Conservation (phyloP, 2,797 vertebrate species). For the Platyrinchus mystaceus region DNA sequence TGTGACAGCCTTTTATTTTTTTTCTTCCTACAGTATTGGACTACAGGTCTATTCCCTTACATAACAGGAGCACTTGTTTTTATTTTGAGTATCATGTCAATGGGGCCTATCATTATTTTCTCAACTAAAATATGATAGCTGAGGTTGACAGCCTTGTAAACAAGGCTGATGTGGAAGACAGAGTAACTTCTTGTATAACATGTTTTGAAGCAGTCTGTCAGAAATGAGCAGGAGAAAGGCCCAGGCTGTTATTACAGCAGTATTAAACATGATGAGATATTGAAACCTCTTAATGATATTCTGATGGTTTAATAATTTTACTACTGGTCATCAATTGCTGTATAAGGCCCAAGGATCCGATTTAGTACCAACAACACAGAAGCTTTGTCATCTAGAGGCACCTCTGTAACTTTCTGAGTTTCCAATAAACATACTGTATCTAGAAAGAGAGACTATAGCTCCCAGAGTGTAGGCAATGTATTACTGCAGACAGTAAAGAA, state of each 20-base stretch:
- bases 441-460: neutral
- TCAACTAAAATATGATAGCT: neutral
- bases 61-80: neutral
- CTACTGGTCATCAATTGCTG: neutral
- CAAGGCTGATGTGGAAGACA: neutral
- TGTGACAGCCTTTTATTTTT: neutral
- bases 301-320: neutral
- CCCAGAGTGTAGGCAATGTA: neutral
- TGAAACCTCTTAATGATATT: neutral
- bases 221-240: neutral
- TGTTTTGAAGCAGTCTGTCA: neutral
- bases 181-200: neutral
- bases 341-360: neutral
- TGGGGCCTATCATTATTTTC: neutral
- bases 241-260: neutral
- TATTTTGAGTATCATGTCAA: neutral
- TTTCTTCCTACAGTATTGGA: neutral
- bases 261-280: neutral
- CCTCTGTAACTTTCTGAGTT: neutral
- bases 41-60: neutral
- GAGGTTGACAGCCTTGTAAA: neutral
- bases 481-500: neutral
- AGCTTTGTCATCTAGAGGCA: neutral
- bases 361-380: neutral
- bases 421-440: neutral